phyloP scores from a whole-genome alignment of 2,113 vertebrate species.

The Indicator indicator region DNA sequence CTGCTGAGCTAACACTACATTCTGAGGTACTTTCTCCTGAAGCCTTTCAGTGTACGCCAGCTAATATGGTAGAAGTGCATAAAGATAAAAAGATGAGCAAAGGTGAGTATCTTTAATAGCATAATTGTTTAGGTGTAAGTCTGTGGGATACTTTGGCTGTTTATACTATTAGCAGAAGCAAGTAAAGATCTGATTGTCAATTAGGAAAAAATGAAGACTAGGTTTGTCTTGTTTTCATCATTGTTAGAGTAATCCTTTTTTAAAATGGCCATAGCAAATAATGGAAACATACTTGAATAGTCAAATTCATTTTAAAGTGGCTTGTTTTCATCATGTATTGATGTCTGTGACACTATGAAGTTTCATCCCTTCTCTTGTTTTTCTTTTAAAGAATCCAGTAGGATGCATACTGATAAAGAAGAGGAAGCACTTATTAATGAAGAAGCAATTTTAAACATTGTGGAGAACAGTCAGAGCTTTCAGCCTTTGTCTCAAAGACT shows the following conservation, averaged over 20 bases:
- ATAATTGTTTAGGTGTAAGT: background rate
- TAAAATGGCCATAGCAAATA: background rate
- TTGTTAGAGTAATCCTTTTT: background rate
- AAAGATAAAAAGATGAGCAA: conserved; percentile 79
- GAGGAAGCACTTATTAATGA: conserved; percentile 93
- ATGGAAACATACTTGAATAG: background rate
- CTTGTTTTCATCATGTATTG: background rate
- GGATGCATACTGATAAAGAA: conserved; percentile 63
- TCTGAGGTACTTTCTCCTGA: conserved; percentile 81
- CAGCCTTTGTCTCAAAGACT: conserved; percentile 86
- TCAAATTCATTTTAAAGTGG: background rate
- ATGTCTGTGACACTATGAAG: background rate
- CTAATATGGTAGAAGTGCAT: conserved; percentile 88
- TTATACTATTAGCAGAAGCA: background rate
- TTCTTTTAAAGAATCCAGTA: conserved; percentile 72
- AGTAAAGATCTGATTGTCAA: background rate
- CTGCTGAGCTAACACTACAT: conserved; percentile 86
- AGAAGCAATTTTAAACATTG: conserved; percentile 93
- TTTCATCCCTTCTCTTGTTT: background rate
- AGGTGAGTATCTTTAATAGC: conserved; percentile 68
- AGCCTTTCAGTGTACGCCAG: conserved; percentile 78
- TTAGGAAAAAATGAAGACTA: background rate
- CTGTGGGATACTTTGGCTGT: background rate
- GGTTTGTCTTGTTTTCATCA: background rate
- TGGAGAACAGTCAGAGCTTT: conserved; percentile 95